These are phyloP conservation scores for Smithornis capensis DNA, from an alignment of 2,113 vertebrate species.

Conservation along the genomic window DNA sequence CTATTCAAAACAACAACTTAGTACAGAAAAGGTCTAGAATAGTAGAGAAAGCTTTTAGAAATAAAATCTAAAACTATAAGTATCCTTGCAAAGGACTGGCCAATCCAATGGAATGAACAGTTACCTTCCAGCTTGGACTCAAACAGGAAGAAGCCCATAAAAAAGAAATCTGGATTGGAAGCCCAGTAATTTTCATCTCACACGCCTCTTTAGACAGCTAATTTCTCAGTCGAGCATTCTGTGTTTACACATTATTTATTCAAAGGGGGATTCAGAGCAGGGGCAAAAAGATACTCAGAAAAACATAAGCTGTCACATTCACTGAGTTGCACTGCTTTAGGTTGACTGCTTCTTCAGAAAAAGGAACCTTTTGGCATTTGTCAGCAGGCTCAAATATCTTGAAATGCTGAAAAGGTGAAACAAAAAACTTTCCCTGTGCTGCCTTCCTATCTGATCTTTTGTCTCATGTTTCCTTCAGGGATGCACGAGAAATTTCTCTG, in stretches of 20 bases:
- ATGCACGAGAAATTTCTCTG: slow-evolving; percentile 57
- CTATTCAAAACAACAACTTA: background rate
- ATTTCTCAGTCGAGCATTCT: background rate
- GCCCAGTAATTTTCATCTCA: background rate
- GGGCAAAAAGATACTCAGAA: background rate
- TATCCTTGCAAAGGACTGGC: background rate
- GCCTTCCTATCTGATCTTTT: slow-evolving; percentile 65
- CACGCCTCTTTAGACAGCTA: background rate
- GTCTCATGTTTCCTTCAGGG: slow-evolving; percentile 67
- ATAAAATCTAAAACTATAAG: background rate
- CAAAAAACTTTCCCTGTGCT: slow-evolving; percentile 30
- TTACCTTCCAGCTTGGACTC: background rate
- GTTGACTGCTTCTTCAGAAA: background rate
- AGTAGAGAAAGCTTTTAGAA: background rate
- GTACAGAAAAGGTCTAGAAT: background rate
- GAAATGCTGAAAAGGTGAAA: slow-evolving; percentile 60
- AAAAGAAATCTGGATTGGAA: background rate
- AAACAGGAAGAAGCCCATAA: background rate
- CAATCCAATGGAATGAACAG: background rate
- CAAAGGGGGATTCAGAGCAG: background rate
- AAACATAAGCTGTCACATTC: background rate
- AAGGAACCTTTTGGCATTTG: slow-evolving; percentile 10
- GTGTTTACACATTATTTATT: background rate
- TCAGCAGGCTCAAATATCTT: slow-evolving; percentile 52
- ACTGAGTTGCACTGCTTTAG: background rate